A percentile compares a stretch with the other conserved stretches of the same genome.
These are phyloP conservation scores for Pseudomyrmex sp. DNA, from an alignment of 1,140 invertebrate species.

Conservation along the genomic window DNA sequence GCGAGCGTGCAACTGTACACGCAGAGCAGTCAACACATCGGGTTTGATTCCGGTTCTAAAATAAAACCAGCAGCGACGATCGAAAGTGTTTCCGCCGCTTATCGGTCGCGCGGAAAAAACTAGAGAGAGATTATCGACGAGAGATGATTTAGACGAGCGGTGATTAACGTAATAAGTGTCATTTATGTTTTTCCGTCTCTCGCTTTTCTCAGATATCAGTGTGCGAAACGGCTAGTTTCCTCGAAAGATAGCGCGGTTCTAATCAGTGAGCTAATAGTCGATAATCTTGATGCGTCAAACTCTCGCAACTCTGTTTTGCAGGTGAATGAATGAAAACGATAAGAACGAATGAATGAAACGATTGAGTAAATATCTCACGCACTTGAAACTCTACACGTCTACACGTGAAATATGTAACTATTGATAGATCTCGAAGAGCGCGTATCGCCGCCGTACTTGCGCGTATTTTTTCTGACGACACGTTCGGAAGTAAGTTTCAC, in stretches of 20 bases:
- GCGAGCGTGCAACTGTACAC: not conserved
- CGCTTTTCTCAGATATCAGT: slow-evolving; percentile 30
- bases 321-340: too few relatives aligned
- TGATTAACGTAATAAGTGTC: slow-evolving; percentile 39
- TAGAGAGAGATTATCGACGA: not conserved
- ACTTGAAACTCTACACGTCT: too few relatives aligned
- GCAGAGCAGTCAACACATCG: not conserved
- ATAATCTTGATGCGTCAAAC: slow-evolving; percentile 5
- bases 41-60: slow-evolving; percentile 30
- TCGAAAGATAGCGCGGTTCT: slow-evolving; percentile 4
- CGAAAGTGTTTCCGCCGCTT: not conserved
- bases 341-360: too few relatives aligned
- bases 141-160: slow-evolving; percentile 1
- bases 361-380: too few relatives aligned
- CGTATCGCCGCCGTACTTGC: too few relatives aligned
- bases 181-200: slow-evolving; percentile 45
- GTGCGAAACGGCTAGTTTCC: not conserved
- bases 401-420: too few relatives aligned
- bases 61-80: slow-evolving; percentile 1
- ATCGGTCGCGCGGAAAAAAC: slow-evolving; percentile 14
- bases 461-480: too few relatives aligned
- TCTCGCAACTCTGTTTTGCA: too few relatives aligned
- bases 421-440: too few relatives aligned
- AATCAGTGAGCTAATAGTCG: slow-evolving; percentile 24
- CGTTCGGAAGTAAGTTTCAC: too few relatives aligned